A percentile compares a stretch with the other conserved stretches of the same genome.
Conservation (phyloP, 2,797 vertebrate genomes). For the Centroberyx gerrardi region DNA sequence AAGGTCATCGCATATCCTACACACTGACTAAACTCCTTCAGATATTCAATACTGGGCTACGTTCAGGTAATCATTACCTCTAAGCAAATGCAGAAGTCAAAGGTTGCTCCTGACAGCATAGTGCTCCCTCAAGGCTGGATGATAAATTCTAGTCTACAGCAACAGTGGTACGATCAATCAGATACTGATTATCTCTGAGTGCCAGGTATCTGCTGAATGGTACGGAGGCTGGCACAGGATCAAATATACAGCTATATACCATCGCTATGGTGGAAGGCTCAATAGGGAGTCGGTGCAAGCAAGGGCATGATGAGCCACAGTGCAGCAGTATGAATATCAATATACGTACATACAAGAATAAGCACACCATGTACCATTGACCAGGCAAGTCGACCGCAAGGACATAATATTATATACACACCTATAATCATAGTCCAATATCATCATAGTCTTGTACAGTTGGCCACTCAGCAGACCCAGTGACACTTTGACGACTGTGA, state of each 20-base stretch:
- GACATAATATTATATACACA: too few species aligned
- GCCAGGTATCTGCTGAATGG: conserved; percentile 28
- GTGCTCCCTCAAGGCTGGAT: conserved; percentile 27
- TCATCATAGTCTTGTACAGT: too few species aligned
- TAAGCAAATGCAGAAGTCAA: conserved; percentile 9
- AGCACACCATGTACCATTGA: too few species aligned
- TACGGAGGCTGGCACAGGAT: conserved; percentile 14
- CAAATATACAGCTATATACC: neutral
- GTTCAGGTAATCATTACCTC: conserved; percentile 33
- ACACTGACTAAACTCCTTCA: conserved; percentile 24
- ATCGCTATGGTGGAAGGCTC: too few species aligned
- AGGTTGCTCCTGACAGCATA: conserved; percentile 31
- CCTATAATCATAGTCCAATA: too few species aligned
- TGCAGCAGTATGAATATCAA: conserved; percentile 1
- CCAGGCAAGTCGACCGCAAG: too few species aligned
- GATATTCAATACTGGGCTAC: conserved; percentile 19
- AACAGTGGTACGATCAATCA: conserved; percentile 49
- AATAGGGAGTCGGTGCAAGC: too few species aligned
- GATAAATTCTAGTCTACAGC: conserved; percentile 29
- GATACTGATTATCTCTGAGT: conserved; percentile 51
- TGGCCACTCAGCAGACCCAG: too few species aligned
- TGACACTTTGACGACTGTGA: too few species aligned
- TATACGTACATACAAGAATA: too few species aligned
- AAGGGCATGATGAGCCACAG: too few species aligned
- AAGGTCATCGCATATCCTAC: conserved; percentile 16